Percentiles rank a stretch among this genome's conserved stretches.
These are phyloP conservation scores for Eubasilissa splendida DNA, from an alignment of 2,888 invertebrate species.

Conservation along the genomic window DNA sequence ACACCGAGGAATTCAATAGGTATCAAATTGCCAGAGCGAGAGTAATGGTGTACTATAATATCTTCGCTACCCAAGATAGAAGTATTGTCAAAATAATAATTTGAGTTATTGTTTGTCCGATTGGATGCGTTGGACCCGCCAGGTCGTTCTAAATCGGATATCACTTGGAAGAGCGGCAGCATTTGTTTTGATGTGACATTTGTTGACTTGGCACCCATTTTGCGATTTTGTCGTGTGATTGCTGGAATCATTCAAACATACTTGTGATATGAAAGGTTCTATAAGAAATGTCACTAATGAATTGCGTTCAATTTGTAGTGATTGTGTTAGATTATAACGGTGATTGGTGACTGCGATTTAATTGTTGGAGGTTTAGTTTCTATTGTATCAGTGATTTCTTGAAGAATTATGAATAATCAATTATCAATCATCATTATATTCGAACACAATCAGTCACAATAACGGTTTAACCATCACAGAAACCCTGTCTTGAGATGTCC, in stretches of 20 bases:
- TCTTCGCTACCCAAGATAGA: conserved; percentile 43
- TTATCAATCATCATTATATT: too few species aligned
- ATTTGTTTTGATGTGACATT: conserved; percentile 54
- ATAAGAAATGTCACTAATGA: too few species aligned
- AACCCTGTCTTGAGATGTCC: too few species aligned
- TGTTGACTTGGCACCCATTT: conserved; percentile 54
- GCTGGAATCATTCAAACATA: conserved; percentile 9
- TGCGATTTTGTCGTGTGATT: conserved; percentile 16
- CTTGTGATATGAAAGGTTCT: too few species aligned
- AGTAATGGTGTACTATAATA: conserved; percentile 45
- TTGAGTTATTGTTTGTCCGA: conserved; percentile 48
- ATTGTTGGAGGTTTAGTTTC: too few species aligned
- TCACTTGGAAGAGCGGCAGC: conserved; percentile 56
- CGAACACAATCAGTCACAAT: too few species aligned
- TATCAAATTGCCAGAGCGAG: conserved; percentile 32
- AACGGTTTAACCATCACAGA: too few species aligned
- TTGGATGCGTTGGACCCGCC: conserved; percentile 46
- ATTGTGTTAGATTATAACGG: too few species aligned
- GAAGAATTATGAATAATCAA: too few species aligned
- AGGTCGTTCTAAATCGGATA: conserved; percentile 55
- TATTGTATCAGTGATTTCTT: too few species aligned
- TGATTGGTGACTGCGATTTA: too few species aligned
- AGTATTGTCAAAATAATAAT: conserved; percentile 44
- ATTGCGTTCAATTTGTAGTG: too few species aligned
- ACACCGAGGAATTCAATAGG: conserved; percentile 28